Evolutionary conservation across 2,797 vertebrate species (phyloP), one percentile per base, ranked within the genome.

Genomic region (Chanos chanos): DNA sequence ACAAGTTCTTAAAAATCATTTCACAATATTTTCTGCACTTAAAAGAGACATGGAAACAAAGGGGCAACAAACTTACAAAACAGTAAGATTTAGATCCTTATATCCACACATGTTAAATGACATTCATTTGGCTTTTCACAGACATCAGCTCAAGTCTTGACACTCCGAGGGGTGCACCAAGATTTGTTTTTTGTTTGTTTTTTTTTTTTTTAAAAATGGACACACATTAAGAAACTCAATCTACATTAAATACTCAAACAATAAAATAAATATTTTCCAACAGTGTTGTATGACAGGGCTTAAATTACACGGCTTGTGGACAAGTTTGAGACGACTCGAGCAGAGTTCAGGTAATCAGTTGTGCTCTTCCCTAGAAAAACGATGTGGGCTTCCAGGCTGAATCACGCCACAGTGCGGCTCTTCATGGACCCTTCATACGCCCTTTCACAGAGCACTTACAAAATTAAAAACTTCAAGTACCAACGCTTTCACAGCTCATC

Each of bases 401-500:
- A 19, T 31, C 7, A 45, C 18, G 4, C 10, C 41, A 61, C 19
- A 18, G 54, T 43, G 45, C 30, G 61, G n/a, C n/a, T n/a, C n/a
- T n/a, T n/a, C 56, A 57, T 27, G 24, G 4, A 48, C 50, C 71
- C 52, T 21, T 70, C 54, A 62, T 27, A n/a, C 39, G 43, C 24
- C 58, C 58, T 37, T 54, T 62, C 55, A 50, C 34, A 50, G 28
- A 10, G 30, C 30, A 59, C 24, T 3, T 28, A 21, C n/a, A n/a
- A n/a, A 41, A 50, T 59, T 66, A 36, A 48, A 55, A 62, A 70
- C 34, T 1, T 50, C 31, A 59, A 39, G 50, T 13, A 33, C 53
- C 43, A 9, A 22, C 5, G 67, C 71, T 60, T 27, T 70, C 63
- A 73, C 43, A 36, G 70, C 56, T 67, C 31, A 21, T 8, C n/a